Percentiles rank a stretch among this genome's conserved stretches.
Conservation (phyloP, 2,797 vertebrate species). For the Chelmon rostratus region DNA sequence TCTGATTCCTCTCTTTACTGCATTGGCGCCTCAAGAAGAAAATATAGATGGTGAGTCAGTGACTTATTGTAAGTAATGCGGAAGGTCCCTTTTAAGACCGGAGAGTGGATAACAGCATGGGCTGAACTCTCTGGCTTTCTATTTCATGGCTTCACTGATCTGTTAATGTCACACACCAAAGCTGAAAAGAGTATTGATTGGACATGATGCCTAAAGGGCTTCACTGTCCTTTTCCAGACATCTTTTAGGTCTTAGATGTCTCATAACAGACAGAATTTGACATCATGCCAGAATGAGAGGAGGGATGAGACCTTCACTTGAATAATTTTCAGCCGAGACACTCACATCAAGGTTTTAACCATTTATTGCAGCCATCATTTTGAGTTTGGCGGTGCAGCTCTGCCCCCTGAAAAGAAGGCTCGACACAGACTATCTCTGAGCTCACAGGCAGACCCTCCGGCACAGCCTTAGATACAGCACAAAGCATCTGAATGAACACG, state of each 20-base stretch:
- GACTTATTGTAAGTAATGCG: slow-evolving; percentile 45
- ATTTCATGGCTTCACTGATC: slow-evolving; percentile 67
- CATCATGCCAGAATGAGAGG: slow-evolving; percentile 17
- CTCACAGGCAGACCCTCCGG: not conserved
- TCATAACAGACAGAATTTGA: slow-evolving; percentile 49
- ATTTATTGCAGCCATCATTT: slow-evolving; percentile 22
- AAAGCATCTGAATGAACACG: slow-evolving; percentile 23
- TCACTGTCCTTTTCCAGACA: slow-evolving; percentile 45
- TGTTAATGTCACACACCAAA: slow-evolving; percentile 65
- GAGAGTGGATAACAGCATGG: slow-evolving; percentile 55
- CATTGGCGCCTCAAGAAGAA: slow-evolving; percentile 31
- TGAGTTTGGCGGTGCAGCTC: not conserved
- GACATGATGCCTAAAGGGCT: slow-evolving; percentile 61
- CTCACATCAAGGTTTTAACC: slow-evolving; percentile 32
- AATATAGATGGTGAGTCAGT: slow-evolving; percentile 22
- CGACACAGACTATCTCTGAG: slow-evolving; percentile 14
- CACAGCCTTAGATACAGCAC: slow-evolving; percentile 12
- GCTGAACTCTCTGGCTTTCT: slow-evolving; percentile 41
- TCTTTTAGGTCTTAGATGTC: slow-evolving; percentile 50
- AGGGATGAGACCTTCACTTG: slow-evolving; percentile 36
- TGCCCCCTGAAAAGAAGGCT: slow-evolving; percentile 3
- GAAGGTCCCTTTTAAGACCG: slow-evolving; percentile 43
- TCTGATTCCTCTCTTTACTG: slow-evolving; percentile 49
- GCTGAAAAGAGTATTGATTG: slow-evolving; percentile 69
- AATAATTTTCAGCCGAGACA: slow-evolving; percentile 32